Conservation (phyloP, 2,888 invertebrate genomes). For the Nephrotoma guestfalica region DNA sequence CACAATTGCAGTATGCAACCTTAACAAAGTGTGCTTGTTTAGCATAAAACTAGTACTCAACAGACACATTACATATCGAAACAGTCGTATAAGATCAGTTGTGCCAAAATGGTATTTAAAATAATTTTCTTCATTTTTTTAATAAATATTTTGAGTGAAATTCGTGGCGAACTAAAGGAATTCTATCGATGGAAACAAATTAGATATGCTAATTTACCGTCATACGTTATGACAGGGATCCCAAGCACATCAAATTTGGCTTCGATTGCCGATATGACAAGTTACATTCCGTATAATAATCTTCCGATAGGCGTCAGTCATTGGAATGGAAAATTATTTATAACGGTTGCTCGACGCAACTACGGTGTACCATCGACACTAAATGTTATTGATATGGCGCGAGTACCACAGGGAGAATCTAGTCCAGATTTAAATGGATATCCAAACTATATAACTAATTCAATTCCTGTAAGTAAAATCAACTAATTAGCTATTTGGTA, state of each 20-base stretch:
- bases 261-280: not conserved
- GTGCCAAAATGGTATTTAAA: not conserved
- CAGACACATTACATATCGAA: not conserved
- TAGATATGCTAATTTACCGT: conserved; percentile 18
- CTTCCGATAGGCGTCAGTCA: conserved; percentile 29
- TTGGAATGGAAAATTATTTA: conserved; percentile 14
- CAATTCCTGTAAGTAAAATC: conserved; percentile 16
- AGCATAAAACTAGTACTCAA: not conserved
- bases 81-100: not conserved
- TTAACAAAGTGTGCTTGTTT: not conserved
- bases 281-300: conserved; percentile 28
- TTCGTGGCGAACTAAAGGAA: conserved; percentile 21
- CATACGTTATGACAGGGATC: not conserved
- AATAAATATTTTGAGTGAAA: not conserved
- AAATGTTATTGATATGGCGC: conserved; percentile 33
- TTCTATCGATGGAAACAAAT: conserved; percentile 30
- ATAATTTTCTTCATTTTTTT: not conserved
- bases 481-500: not conserved
- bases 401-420: not conserved
- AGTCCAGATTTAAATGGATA: conserved; percentile 27
- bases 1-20: not conserved
- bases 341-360: conserved; percentile 46
- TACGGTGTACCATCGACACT: conserved; percentile 46
- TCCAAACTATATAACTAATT: conserved; percentile 25
- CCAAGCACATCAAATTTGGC: not conserved